Evolutionary conservation across 2,113 vertebrate genomes (phyloP).

Genomic region (Callospermophilus lateralis): DNA sequence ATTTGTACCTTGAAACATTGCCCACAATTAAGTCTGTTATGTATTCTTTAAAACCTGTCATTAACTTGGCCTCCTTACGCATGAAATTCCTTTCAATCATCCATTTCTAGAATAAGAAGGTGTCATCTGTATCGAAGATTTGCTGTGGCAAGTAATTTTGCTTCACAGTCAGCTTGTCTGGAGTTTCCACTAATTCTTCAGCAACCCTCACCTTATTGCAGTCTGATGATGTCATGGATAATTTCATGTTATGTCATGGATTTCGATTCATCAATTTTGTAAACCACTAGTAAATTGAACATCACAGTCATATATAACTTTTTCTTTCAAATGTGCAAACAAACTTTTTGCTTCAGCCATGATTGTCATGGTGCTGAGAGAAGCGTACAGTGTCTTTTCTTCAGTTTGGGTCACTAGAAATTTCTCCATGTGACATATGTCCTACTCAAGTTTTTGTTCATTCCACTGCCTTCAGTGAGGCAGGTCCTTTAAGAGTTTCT

Average conservation of each 20-base stretch:
- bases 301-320: neutral
- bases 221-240: too few relatives aligned
- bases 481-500: neutral
- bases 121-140: too few relatives aligned
- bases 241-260: neutral
- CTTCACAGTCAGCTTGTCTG: neutral
- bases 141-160: neutral
- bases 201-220: too few relatives aligned
- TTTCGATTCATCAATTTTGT: neutral
- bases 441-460: neutral
- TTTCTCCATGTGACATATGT: too few relatives aligned
- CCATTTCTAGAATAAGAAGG: too few relatives aligned
- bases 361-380: neutral
- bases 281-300: neutral
- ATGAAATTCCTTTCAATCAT: neutral
- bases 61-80: neutral
- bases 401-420: neutral
- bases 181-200: neutral
- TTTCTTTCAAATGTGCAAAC: neutral
- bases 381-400: neutral
- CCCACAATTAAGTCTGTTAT: neutral
- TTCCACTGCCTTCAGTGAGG: neutral
- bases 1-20: neutral
- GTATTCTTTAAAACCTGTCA: neutral
- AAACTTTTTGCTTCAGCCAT: neutral